Evolutionary conservation across 2,888 invertebrate species (phyloP), one percentile per base, ranked within the genome.

Genomic region (Papilio elwesi): DNA sequence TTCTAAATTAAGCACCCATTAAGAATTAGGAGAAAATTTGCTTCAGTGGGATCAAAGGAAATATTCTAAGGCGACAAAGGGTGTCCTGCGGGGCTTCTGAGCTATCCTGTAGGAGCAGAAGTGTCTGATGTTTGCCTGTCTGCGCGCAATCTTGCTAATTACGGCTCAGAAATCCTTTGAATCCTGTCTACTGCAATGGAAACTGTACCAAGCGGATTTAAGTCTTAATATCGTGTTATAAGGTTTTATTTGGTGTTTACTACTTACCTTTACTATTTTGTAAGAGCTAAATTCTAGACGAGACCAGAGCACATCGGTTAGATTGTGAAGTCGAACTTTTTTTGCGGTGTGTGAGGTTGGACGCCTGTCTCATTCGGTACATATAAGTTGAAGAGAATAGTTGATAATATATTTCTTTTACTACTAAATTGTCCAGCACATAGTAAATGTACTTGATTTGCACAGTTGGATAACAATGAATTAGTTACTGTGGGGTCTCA

Each of bases 401-500:
- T 26, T 26, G 26, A 26, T 26, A 26, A 26, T 26, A 26, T 26
- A 26, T 4, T 26, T 26, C 1, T 26, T 26, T 26, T 26, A 26
- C 26, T 26, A 26, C 26, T 26, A 1, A 26, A 26, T 26, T 26
- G 2, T 26, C 26, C 26, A 26, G 26, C 26, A 26, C 26, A 4
- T 26, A 26, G 26, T 26, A 26, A 4, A 26, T 26, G 3, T 15
- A 53, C 26, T 26, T 36, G 36, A 57, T 57, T 57, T 57, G 36
- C 59, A 59, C 0, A 59, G 36, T 1, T 59, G 3, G 7, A 38
- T 59, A 53, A 53, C 52, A 67, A 16, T 53, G 53, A 53, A 43
- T 67, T 52, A 67, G 64, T 64, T 64, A 48, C 47, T 48, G 47
- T 4, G 47, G 47, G 26, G 48, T 48, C 48, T 43, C 43, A 62